A percentile compares a stretch with the other conserved stretches of the same genome.
Evolutionary conservation across 2,888 invertebrate genomes (phyloP).

Genomic region (Agrotis exclamationis): DNA sequence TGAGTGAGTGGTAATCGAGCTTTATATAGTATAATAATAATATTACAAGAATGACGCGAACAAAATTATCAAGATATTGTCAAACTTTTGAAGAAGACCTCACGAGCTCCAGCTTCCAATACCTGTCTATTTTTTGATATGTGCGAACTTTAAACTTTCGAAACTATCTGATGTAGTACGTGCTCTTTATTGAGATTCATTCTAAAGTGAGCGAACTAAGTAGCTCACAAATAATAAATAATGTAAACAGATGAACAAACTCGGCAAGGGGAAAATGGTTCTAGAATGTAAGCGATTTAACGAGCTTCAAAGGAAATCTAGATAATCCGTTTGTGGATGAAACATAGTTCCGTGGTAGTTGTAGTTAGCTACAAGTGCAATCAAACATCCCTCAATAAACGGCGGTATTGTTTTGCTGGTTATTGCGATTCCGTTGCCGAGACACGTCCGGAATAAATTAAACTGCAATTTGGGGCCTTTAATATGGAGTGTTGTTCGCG

Average conservation of each 20-base stretch:
- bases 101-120: constrained; percentile 39
- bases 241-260: constrained; percentile 13
- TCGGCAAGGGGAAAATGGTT: constrained; percentile 12
- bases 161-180: constrained; percentile 43
- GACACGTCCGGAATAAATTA: constrained; percentile 91
- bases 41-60: constrained; percentile 33
- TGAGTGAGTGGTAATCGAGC: too few species aligned
- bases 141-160: constrained; percentile 47
- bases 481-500: constrained; percentile 89
- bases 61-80: constrained; percentile 42
- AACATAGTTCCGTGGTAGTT: constrained; percentile 39
- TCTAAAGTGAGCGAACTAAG: constrained; percentile 11
- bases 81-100: constrained; percentile 45
- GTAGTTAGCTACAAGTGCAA: constrained; percentile 76
- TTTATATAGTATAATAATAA: too few species aligned
- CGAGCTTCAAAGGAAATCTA: constrained; percentile 28
- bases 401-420: constrained; percentile 87
- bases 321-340: constrained; percentile 33
- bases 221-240: constrained; percentile 22
- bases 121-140: constrained; percentile 56
- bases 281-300: constrained; percentile 2
- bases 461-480: constrained; percentile 90
- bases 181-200: constrained; percentile 29
- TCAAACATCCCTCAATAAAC: constrained; percentile 84
- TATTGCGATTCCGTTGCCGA: constrained; percentile 90